Evolutionary conservation across 1,140 invertebrate genomes (phyloP), one percentile per base, ranked within the genome.

Genomic region (Littorina saxatilis): DNA sequence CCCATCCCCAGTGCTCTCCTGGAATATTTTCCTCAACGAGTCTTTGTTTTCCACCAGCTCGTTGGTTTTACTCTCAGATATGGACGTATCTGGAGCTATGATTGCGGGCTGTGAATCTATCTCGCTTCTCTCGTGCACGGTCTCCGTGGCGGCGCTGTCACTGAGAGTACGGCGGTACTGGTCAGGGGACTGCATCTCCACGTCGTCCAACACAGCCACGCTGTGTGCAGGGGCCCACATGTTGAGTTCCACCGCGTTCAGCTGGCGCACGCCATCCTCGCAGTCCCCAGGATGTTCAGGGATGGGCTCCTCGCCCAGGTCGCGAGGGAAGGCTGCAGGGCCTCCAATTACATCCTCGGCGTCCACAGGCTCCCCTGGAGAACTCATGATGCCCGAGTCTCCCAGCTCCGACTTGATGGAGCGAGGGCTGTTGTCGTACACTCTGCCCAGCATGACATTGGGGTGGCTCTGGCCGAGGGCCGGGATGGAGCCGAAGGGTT

Each of bases 311-410:
- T 73, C 70, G 37, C 23, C 66, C 9, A 39, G 37, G 11, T 68
- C 66, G n/a, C 39, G 39, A 2, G 43, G 70, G 20, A 50, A 13
- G 32, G 13, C 13, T 27, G 32, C 66, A 13, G 17, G 23, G 40
- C 3, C 23, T 1, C 15, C 23, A 23, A 50, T 0, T 23, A 50
- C 32, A 43, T 23, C 2, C 70, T 20, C 39, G 37, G 5, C 43
- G 15, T 4, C 11, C 23, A 15, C 70, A 23, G 70, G 40, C n/a
- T 47, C n/a, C n/a, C 76, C 58, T 20, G 55, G 11, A 27, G 74
- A 55, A 15, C 35, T 40, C 32, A 29, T 68, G 76, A 66, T 66
- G 55, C 76, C 75, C 55, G 76, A 78, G 39, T 78, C 76, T n/a
- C 76, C 76, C 0, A 58, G 55, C 1, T 78, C 37, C n/a, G 76